Base-by-base conservation (phyloP, 2,888 invertebrate species). In the Cepaea hortensis region DNA sequence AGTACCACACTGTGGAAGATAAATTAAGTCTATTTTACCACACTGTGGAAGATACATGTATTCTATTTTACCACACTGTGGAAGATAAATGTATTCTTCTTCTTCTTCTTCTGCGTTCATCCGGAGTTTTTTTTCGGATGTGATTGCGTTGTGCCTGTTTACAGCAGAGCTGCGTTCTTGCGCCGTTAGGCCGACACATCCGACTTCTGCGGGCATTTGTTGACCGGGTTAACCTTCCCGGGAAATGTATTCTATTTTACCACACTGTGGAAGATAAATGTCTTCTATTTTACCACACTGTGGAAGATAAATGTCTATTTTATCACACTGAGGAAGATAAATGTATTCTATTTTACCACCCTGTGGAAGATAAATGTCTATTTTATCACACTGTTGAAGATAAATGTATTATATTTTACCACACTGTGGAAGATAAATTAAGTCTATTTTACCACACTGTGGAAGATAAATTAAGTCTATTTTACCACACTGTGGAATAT, bases 1-100 rank as follows among this genome's bases (percentile, higher is more conserved):
- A 61, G 62, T 87, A 87, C 87, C 87, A 87, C 7, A 68, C 87
- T 87, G 81, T 23, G 46, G 35, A 50, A 62, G n/a, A 82, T 76
- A 55, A 70, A 13, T 50, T 11, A 6, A 35, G 15, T 61, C n/a
- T 23, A 35, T 11, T 73, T 23, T 68, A 68, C n/a, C 5, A 18
- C 9, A 65, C 13, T 65, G 9, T 13, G 9, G 65, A 13, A 13
- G 9, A 18, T 65, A 9, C 18, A 13, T 18, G 9, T 65, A 9
- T 65, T 65, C 65, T 65, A 13, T 18, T 65, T 65, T 65, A 9
- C 65, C 18, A 13, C 65, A 9, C 18, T 18, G 18, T 65, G 13
- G 9, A 65, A 65, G 35, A 35, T 35, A 35, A 35, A 35, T 35
- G 35, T 35, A 35, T 35, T 35, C n/a, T n/a, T n/a, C n/a, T n/a